These are phyloP conservation scores for Aldabrachelys gigantea DNA, from an alignment of 2,113 vertebrate genomes.

Conservation along the genomic window DNA sequence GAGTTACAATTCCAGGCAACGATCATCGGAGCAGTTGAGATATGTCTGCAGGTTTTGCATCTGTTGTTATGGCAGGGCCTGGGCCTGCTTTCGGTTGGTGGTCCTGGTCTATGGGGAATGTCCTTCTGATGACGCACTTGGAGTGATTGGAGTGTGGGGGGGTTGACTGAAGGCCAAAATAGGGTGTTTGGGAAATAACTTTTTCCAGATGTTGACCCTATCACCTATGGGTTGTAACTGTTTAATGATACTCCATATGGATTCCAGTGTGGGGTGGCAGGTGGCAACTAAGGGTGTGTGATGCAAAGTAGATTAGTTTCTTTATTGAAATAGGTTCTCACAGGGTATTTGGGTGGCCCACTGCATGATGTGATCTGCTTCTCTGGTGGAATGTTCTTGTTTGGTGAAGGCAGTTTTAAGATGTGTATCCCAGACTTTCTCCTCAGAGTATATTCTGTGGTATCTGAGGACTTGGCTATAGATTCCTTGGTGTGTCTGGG, in stretches of 20 bases:
- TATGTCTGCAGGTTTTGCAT: not conserved
- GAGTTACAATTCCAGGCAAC: not conserved
- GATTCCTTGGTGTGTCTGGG: not conserved
- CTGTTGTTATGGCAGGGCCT: not conserved
- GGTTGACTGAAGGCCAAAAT: not conserved
- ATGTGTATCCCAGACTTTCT: not conserved
- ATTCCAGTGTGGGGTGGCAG: not conserved
- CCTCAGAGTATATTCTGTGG: not conserved
- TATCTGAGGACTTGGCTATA: not conserved
- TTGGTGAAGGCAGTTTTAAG: not conserved
- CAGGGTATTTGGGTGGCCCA: not conserved
- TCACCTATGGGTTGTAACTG: not conserved
- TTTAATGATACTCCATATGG: not conserved
- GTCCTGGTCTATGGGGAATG: not conserved
- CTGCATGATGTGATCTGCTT: not conserved
- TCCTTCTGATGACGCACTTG: not conserved
- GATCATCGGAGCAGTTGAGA: not conserved
- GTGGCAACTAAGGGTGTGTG: not conserved
- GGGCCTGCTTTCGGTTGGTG: no score
- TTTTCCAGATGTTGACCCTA: not conserved
- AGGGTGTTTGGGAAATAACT: not conserved
- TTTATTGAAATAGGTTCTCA: not conserved
- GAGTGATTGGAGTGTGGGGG: accelerated
- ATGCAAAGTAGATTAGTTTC: not conserved
- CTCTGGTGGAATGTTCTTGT: not conserved